phyloP scores from a whole-genome alignment of 2,113 vertebrate genomes.

The Paradisaea rubra region DNA sequence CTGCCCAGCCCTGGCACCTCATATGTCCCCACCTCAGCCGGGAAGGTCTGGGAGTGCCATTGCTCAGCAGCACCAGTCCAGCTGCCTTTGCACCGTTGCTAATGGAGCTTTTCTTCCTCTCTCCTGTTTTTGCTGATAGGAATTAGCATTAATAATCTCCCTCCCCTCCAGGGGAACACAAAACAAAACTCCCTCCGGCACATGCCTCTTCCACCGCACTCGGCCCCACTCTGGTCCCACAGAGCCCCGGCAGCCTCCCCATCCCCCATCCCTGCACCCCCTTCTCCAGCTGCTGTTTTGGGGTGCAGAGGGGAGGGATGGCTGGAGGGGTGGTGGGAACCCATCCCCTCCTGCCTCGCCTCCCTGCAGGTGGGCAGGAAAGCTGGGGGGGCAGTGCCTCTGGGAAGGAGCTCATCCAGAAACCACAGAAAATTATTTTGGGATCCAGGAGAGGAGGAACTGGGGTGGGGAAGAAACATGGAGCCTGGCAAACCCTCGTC shows the following conservation, averaged over 20 bases:
- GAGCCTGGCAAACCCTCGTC: neutral
- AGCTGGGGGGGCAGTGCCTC: neutral
- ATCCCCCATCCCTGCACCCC: accelerated
- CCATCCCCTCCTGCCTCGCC: neutral
- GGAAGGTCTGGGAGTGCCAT: accelerated
- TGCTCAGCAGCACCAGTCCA: neutral
- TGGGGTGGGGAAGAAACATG: accelerated
- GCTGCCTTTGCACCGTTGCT: neutral
- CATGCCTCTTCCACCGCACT: accelerated
- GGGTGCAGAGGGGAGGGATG: neutral
- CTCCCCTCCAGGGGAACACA: neutral
- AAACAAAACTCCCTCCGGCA: neutral
- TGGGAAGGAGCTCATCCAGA: neutral
- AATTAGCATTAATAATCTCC: neutral
- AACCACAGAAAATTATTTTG: neutral
- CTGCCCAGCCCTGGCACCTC: neutral
- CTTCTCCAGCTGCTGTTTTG: accelerated
- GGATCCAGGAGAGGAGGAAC: neutral
- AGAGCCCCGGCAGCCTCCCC: neutral
- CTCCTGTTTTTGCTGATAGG: neutral
- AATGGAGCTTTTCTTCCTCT: neutral
- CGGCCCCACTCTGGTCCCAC: accelerated
- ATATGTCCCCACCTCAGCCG: accelerated
- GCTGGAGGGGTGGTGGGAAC: neutral
- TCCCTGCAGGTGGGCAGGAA: neutral